These are phyloP conservation scores for Probosciger aterrimus DNA, from an alignment of 2,113 vertebrate species.

Conservation along the genomic window DNA sequence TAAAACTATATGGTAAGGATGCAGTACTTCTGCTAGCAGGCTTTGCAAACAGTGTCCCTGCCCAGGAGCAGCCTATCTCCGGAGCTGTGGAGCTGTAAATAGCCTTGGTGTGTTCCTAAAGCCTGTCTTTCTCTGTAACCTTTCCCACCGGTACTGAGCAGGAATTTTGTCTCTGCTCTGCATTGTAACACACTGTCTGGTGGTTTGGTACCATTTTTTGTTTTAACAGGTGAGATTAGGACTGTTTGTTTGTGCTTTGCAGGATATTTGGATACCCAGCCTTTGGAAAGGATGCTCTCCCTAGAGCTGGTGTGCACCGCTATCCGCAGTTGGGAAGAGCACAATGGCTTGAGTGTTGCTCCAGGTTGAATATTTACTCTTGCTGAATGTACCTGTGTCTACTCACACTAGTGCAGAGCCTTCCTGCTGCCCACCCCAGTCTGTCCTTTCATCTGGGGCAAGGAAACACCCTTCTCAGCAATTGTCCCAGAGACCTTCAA, in stretches of 20 bases:
- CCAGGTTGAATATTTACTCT: neutral
- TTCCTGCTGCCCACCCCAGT: neutral
- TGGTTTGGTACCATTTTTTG: neutral
- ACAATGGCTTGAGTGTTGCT: neutral
- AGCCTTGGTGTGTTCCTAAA: neutral
- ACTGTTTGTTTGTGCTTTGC: neutral
- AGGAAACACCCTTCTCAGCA: neutral
- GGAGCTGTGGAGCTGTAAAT: neutral
- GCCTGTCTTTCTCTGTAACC: neutral
- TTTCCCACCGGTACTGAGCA: neutral
- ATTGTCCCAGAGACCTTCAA: neutral
- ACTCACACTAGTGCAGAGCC: accelerated
- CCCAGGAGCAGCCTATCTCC: neutral
- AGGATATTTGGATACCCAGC: neutral
- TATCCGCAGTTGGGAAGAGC: neutral
- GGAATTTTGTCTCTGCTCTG: neutral
- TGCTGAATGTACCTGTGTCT: neutral
- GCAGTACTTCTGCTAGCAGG: neutral
- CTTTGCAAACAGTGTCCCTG: neutral
- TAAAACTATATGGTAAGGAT: neutral
- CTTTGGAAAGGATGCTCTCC: neutral
- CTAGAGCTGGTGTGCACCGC: neutral
- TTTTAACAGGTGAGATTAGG: neutral
- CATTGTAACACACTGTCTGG: neutral
- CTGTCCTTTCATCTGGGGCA: accelerated